phyloP scores from a whole-genome alignment of 1,140 invertebrate genomes.

The Leptoteleia sp. region DNA sequence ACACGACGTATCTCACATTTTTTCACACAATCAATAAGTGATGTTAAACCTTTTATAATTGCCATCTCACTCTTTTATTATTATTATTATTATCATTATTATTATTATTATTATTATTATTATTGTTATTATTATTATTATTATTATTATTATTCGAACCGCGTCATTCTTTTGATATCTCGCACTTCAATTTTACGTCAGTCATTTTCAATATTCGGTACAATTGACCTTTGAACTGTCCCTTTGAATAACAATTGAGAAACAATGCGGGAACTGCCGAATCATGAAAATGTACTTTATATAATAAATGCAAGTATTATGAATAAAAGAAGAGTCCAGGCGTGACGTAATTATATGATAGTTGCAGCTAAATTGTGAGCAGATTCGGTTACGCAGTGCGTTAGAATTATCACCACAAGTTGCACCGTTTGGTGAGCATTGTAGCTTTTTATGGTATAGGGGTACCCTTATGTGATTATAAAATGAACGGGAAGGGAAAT shows the following conservation, averaged over 20 bases:
- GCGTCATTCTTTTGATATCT: slow-evolving; percentile 19
- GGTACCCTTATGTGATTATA: slow-evolving; percentile 71
- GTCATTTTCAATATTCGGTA: slow-evolving; percentile 10
- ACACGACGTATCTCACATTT: slow-evolving; percentile 26
- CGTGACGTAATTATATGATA: slow-evolving; percentile 32
- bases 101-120: no score
- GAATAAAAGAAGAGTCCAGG: background rate
- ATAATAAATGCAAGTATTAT: background rate
- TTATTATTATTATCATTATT: no score
- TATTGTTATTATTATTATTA: no score
- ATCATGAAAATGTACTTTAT: no score
- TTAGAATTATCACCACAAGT: slow-evolving; percentile 44
- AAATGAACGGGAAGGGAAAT: slow-evolving; percentile 51
- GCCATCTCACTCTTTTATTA: slow-evolving; percentile 23
- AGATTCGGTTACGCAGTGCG: slow-evolving; percentile 31
- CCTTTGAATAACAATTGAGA: no score
- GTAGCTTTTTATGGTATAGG: slow-evolving; percentile 50
- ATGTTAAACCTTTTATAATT: slow-evolving; percentile 31
- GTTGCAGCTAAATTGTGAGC: slow-evolving; percentile 10
- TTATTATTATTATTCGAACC: no score
- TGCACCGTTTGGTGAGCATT: slow-evolving; percentile 28
- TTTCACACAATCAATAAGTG: slow-evolving; percentile 53
- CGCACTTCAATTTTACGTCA: slow-evolving; percentile 13
- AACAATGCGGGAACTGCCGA: no score
- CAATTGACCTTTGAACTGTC: no score